These are phyloP conservation scores for Drosophila robusta DNA, from an alignment of 2,888 invertebrate genomes.

Conservation along the genomic window DNA sequence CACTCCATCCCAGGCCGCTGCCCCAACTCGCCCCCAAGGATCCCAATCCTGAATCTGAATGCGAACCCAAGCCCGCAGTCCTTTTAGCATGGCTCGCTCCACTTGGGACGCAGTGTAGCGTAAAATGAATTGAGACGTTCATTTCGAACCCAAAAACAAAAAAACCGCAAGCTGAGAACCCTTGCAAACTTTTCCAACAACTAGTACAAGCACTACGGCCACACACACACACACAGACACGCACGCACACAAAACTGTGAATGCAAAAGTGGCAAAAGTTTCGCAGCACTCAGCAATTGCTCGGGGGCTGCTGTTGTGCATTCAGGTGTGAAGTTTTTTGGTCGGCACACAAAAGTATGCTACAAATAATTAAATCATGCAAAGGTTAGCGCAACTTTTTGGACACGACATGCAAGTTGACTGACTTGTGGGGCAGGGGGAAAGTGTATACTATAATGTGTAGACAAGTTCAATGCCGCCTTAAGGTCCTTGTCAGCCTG, in stretches of 20 bases:
- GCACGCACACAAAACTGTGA: conserved; percentile 34
- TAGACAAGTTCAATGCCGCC: conserved; percentile 73
- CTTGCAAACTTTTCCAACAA: conserved; percentile 49
- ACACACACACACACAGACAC: not conserved
- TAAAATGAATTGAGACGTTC: conserved; percentile 81
- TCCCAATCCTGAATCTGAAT: conserved; percentile 28
- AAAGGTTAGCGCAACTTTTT: conserved; percentile 65
- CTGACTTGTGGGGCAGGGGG: not conserved
- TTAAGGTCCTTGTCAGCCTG: conserved; percentile 65
- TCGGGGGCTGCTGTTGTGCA: conserved; percentile 50
- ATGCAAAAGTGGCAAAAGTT: conserved; percentile 68
- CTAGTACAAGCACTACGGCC: conserved; percentile 24
- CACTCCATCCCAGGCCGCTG: not conserved
- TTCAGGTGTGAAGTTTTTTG: conserved; percentile 75
- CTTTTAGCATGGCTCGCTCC: conserved; percentile 75
- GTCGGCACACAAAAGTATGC: conserved; percentile 73
- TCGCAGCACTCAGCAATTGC: conserved; percentile 55
- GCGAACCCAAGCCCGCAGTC: conserved; percentile 57
- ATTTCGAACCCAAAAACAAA: conserved; percentile 49
- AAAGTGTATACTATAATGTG: not conserved
- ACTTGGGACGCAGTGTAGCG: conserved; percentile 75
- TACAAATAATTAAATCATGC: conserved; percentile 79
- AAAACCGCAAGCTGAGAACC: conserved; percentile 50
- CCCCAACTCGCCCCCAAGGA: conserved; percentile 1
- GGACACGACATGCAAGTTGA: conserved; percentile 42